Percentiles rank a stretch among this genome's conserved stretches.
Evolutionary conservation across 1,140 invertebrate genomes (phyloP).

Genomic region (Achroia grisella): DNA sequence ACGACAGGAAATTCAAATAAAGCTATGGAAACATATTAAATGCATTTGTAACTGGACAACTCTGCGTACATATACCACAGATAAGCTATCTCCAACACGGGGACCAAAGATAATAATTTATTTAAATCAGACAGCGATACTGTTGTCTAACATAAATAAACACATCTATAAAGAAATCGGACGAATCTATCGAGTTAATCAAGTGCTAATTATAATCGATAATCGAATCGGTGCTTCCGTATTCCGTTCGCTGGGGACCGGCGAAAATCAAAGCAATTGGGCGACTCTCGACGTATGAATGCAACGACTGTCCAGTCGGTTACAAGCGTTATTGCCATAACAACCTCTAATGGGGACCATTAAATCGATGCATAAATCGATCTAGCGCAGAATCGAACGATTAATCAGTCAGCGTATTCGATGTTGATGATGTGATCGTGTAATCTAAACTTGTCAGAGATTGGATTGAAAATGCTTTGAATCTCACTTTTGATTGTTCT

Average conservation of each 20-base stretch:
- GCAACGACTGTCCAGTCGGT: constrained; percentile 11
- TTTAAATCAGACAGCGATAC: too few species aligned
- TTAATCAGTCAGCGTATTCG: constrained; percentile 22
- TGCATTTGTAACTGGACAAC: too few species aligned
- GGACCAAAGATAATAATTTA: too few species aligned
- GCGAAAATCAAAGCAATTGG: constrained; percentile 11
- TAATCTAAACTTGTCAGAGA: too few species aligned
- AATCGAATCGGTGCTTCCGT: constrained; percentile 1
- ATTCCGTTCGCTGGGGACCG: constrained; percentile 7
- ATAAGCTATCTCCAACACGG: too few species aligned
- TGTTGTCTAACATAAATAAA: too few species aligned
- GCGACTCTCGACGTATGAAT: constrained; percentile 18
- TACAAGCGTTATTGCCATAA: constrained; percentile 29
- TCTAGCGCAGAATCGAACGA: constrained; percentile 27
- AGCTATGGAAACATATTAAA: too few species aligned
- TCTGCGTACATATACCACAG: too few species aligned
- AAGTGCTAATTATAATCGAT: constrained; percentile 3
- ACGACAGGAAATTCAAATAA: too few species aligned
- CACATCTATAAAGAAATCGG: too few species aligned
- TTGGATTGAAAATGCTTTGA: too few species aligned
- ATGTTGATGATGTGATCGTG: constrained; percentile 8
- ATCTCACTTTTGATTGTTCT: too few species aligned
- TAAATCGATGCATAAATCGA: constrained; percentile 38
- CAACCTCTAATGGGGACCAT: constrained; percentile 27
- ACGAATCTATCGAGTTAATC: not conserved